These are phyloP conservation scores for Cephonodes hylas DNA, from an alignment of 2,888 invertebrate genomes.

Conservation along the genomic window DNA sequence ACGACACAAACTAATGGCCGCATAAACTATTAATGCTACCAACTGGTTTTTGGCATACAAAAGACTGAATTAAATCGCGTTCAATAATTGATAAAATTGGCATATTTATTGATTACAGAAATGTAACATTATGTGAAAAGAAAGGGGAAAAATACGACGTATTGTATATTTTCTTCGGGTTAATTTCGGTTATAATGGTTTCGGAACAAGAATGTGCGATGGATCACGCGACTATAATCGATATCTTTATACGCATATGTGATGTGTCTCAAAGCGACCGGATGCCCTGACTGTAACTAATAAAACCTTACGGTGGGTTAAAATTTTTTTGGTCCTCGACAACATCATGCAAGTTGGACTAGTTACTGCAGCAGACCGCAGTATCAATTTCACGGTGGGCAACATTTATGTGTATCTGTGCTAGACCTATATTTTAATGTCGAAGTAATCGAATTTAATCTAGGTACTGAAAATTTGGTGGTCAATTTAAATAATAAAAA, in stretches of 20 bases:
- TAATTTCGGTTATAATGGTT: constrained; percentile 65
- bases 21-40: constrained; percentile 29
- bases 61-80: constrained; percentile 72
- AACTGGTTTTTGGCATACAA: constrained; percentile 61
- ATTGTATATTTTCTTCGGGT: constrained; percentile 34
- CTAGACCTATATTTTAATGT: background rate
- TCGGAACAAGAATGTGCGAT: constrained; percentile 48
- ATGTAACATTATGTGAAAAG: background rate
- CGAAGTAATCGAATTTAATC: background rate
- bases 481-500: background rate
- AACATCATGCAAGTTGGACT: background rate
- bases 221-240: constrained; percentile 65
- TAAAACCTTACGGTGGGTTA: constrained; percentile 15
- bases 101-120: constrained; percentile 44
- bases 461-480: background rate
- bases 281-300: constrained; percentile 13
- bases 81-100: constrained; percentile 59
- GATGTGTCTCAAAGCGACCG: constrained; percentile 19
- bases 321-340: constrained; percentile 8
- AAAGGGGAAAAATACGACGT: constrained; percentile 3
- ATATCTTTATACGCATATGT: constrained; percentile 48
- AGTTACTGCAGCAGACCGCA: background rate
- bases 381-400: constrained; percentile 6
- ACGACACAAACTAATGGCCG: constrained; percentile 36
- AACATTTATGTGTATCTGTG: background rate